Base-by-base conservation (phyloP, 2,113 vertebrate genomes). In the Corvus cornix region DNA sequence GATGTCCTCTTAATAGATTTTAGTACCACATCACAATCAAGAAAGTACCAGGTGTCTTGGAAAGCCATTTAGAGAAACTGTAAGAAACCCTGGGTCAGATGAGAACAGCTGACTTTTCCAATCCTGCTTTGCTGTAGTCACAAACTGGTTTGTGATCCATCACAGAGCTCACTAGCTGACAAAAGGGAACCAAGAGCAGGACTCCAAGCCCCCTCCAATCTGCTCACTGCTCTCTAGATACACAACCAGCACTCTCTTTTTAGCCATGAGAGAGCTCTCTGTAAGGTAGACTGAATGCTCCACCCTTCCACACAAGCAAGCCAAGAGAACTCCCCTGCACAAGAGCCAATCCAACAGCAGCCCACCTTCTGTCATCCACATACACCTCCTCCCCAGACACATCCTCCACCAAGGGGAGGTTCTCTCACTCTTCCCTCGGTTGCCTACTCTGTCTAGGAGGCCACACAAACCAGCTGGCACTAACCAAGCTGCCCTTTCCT, bases 401-500 rank as follows among this genome's bases (percentile, higher is more conserved):
- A 13, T 39, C 31, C 46, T 80, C 15, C 35, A 56, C 19, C 3
- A 16, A 28, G 6, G 5, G 0, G 4, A 2, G 6, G 3, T 37
- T 10, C 9, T 51, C 33, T 82, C 19, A 7, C 31, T 66, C 28
- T 72, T 72, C 39, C 56, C 33, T 48, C 33, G 9, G 17, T 14
- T 62, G 17, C 41, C 69, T 13, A 15, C 33, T 59, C 43, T 35
- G 11, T 15, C 27, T 21, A 73, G 43, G 19, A 83, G 21, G 8
- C 8, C 52, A 79, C 56, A 72, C 31, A 59, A 82, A 52, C 9
- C 9, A 53, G n/a, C 24, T 67, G 35, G 31, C 3, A 1, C 35
- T 35, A 23, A 35, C 18, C 21, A 52, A 68, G 41, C 30, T 88
- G 44, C 23, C n/a, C 49, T 52, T 77, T 37, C 33, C 41, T 79